Conservation (phyloP, 35 echinoderm and acorn worm genomes). For the Apostichopus californicus region DNA sequence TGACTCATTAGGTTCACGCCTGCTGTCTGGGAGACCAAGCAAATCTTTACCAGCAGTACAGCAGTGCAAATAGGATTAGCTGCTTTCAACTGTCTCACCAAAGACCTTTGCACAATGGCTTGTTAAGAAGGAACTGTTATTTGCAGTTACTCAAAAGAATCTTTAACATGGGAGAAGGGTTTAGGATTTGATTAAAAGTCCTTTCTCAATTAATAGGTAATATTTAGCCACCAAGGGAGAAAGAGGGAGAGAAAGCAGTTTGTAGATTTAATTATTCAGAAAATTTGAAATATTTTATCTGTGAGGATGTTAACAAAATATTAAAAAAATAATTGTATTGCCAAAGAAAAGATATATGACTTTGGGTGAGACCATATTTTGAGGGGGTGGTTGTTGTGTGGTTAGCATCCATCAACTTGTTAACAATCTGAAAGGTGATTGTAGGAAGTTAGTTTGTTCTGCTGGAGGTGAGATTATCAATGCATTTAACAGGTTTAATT, state of each 20-base stretch:
- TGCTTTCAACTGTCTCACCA: background rate
- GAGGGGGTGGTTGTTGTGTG: background rate
- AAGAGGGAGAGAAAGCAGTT: too few species aligned
- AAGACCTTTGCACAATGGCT: conserved; percentile 6
- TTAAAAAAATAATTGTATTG: background rate
- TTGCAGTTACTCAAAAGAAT: background rate
- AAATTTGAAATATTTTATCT: too few species aligned
- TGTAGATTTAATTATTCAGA: too few species aligned
- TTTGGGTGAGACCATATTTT: background rate
- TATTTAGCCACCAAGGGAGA: too few species aligned
- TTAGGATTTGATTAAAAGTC: background rate
- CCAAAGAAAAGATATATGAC: background rate
- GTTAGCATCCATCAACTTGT: background rate
- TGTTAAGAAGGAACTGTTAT: background rate
- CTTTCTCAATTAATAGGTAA: too few species aligned
- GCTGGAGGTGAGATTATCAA: background rate
- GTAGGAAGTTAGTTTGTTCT: background rate
- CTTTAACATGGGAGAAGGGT: background rate
- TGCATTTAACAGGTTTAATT: conserved; percentile 23
- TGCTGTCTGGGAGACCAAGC: conserved; percentile 8
- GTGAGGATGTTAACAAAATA: too few species aligned
- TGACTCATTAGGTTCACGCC: conserved; percentile 20
- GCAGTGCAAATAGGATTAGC: conserved; percentile 34
- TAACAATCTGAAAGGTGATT: background rate
- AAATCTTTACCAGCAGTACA: background rate